Evolutionary conservation across 2,113 vertebrate genomes (phyloP).

Genomic region (Neotoma lepida): DNA sequence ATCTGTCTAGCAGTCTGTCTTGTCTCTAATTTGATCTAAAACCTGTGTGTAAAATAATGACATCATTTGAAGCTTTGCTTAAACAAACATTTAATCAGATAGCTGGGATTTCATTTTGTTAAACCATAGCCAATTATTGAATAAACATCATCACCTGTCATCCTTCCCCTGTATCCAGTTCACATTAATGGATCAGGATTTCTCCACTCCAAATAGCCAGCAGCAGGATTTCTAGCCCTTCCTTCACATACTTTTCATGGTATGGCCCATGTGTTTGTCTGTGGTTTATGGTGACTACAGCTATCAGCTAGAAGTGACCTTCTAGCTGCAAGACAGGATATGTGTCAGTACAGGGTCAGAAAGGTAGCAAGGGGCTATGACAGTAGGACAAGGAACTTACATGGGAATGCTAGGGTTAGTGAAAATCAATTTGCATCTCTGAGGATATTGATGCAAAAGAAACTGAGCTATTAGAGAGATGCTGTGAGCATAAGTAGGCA

Average conservation of each 20-base stretch:
- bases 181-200: neutral
- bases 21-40: slow-evolving; percentile 44
- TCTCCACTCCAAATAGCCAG: neutral
- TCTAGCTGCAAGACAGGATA: neutral
- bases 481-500: neutral
- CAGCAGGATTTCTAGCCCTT: neutral
- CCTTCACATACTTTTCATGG: neutral
- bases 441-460: neutral
- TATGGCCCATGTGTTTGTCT: neutral
- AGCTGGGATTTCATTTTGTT: slow-evolving; percentile 11
- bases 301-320: neutral
- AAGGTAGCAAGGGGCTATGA: neutral
- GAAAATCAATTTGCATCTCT: neutral
- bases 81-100: slow-evolving; percentile 30
- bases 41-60: slow-evolving; percentile 7
- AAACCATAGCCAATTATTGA: slow-evolving; percentile 16
- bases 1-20: neutral
- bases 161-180: neutral
- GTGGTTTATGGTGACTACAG: neutral
- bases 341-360: neutral
- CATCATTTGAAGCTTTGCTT: slow-evolving; percentile 25
- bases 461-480: neutral
- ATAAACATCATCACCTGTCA: neutral
- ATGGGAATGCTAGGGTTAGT: neutral
- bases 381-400: neutral